These are phyloP conservation scores for Napeogenes sylphis DNA, from an alignment of 2,888 invertebrate species.

Conservation along the genomic window DNA sequence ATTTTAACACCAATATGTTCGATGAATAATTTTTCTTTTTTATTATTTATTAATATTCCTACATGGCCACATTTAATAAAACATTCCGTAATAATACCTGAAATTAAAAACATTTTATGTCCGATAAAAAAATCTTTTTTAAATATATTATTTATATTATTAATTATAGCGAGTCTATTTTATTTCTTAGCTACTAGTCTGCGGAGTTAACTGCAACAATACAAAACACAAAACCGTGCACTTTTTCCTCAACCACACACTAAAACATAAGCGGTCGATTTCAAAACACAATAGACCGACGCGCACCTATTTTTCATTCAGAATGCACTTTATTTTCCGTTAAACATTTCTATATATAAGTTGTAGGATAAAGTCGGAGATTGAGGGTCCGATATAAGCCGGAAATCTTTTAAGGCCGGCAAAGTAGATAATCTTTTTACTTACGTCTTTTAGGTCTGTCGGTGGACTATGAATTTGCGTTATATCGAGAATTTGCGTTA, in stretches of 20 bases:
- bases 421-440: constrained; percentile 48
- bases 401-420: constrained; percentile 53
- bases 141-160: too few species aligned
- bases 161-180: neutral
- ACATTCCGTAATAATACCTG: neutral
- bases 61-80: neutral
- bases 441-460: constrained; percentile 28
- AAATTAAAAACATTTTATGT: too few species aligned
- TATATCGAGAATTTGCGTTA: neutral
- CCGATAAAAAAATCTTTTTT: too few species aligned
- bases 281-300: constrained; percentile 35
- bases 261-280: constrained; percentile 46
- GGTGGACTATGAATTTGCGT: constrained; percentile 8
- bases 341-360: constrained; percentile 9
- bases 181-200: neutral
- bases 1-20: too few species aligned
- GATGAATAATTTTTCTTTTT: too few species aligned
- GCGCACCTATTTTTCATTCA: constrained; percentile 26
- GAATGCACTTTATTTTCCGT: constrained; percentile 21
- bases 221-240: constrained; percentile 19
- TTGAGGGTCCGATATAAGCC: constrained; percentile 45
- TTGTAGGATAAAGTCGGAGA: constrained; percentile 39
- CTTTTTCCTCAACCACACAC: constrained; percentile 26
- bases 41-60: too few species aligned
- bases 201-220: constrained; percentile 7